These are phyloP conservation scores for Ophion ventricosus DNA, from an alignment of 2,888 invertebrate species.

Conservation along the genomic window DNA sequence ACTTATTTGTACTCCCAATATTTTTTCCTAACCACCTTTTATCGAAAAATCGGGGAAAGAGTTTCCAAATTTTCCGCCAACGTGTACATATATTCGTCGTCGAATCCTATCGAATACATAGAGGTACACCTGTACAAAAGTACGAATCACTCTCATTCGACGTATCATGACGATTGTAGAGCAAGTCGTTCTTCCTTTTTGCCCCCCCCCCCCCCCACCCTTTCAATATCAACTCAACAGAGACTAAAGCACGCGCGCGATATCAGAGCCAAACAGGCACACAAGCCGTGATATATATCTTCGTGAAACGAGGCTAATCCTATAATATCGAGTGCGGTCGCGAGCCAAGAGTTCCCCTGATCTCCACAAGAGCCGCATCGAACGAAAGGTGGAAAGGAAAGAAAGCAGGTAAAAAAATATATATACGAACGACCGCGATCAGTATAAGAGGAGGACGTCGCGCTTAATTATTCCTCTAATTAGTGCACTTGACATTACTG, in stretches of 20 bases:
- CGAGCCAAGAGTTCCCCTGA: constrained; percentile 44
- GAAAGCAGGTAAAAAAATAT: neutral
- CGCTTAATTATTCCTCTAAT: constrained; percentile 67
- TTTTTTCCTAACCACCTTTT: too few relatives aligned
- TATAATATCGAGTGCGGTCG: constrained; percentile 43
- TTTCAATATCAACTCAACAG: constrained; percentile 17
- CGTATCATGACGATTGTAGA: constrained; percentile 33
- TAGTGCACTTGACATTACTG: constrained; percentile 62
- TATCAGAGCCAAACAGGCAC: constrained; percentile 52
- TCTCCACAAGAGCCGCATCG: constrained; percentile 10
- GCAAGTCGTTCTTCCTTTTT: constrained; percentile 13
- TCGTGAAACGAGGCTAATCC: constrained; percentile 61
- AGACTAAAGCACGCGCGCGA: constrained; percentile 35
- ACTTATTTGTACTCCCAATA: too few relatives aligned
- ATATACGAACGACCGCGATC: constrained; percentile 29
- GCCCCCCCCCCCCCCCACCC: too few relatives aligned
- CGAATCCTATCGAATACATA: neutral
- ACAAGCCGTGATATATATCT: constrained; percentile 55
- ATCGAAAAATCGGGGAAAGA: too few relatives aligned
- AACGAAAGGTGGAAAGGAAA: neutral
- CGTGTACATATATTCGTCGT: too few relatives aligned
- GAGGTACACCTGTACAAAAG: neutral
- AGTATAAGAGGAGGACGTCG: constrained; percentile 47
- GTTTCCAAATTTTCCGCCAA: too few relatives aligned
- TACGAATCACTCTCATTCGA: constrained; percentile 22